Evolutionary conservation across 2,888 invertebrate species (phyloP), one percentile per base, ranked within the genome.

Genomic region (Drosophila prostipennis): DNA sequence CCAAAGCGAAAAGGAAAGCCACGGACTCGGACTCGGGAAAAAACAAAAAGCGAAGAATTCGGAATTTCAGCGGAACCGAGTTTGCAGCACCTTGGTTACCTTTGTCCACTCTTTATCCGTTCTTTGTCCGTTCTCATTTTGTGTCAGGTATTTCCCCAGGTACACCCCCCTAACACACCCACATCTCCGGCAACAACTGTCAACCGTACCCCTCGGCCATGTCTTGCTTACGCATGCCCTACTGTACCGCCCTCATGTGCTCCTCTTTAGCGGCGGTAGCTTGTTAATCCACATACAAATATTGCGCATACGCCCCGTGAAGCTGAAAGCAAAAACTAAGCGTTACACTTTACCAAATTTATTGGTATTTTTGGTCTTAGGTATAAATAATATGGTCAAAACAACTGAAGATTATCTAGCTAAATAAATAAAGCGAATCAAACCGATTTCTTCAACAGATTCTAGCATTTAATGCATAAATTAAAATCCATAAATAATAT

Each of bases 241-340:
- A 48, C 45, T 42, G 59, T 14, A 34, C 58, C 63, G n/a, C 26
- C 32, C 40, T 34, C 46, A 39, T 26, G 26, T 61, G 29, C 32
- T 34, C 60, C 23, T 39, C 58, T 57, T 26, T 32, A 16, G 52
- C 39, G 39, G 57, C 60, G 40, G 71, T 65, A 61, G 80, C 86
- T 86, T 82, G 76, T 86, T 87, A 86, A 82, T 83, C 78, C 76
- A 70, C 76, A 86, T 43, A 80, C 79, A 78, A 78, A 83, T 84
- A 81, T 78, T 79, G 60, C 71, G 57, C 69, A 89, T 77, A 78
- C 76, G 74, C 76, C 77, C 61, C 65, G 45, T 49, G 49, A 40
- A 64, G 73, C 73, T 45, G 49, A 58, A 63, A 36, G 19, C 26
- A 40, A 55, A 53, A 43, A 67, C 43, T 26, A 42, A 61, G 34